Evolutionary conservation across 2,888 invertebrate genomes (phyloP), one percentile per base, ranked within the genome.

Genomic region (Ectemnius lituratus): DNA sequence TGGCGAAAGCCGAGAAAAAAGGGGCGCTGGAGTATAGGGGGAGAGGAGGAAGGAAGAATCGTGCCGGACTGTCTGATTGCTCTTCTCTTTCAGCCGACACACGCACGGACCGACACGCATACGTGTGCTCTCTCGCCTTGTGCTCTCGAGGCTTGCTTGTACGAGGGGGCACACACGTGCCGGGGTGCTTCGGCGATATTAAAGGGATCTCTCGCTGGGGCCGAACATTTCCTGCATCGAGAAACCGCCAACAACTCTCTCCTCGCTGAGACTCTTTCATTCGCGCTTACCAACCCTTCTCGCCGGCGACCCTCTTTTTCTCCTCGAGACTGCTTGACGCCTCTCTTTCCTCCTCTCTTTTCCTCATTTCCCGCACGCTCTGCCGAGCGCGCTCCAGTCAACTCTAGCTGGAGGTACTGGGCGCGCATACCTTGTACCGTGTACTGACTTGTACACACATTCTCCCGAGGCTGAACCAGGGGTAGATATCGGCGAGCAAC

Each of bases 191-290:
- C 76, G 81, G 75, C 73, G 83, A 86, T 88, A 86, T 85, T 86
- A 86, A 85, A 86, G 85, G 87, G 83, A 85, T 87, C 85, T 23
- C 58, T 80, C 79, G 77, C 62, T 75, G 81, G 78, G 76, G 71
- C 63, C 76, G 79, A 79, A 76, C 80, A 73, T 84, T 87, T 86
- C 83, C 85, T 72, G 74, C 67, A 76, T 84, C 79, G 82, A 83
- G 81, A 83, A 89, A 88, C 88, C 88, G 84, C 87, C 83, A 88
- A 89, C 89, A 88, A 88, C 88, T 88, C 87, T 84, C 86, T 87
- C 85, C 68, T 68, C 78, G 67, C 63, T 37, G 13, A 20, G 18
- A 13, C 16, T 61, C 37, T 60, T 46, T 46, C 61, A 13, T 37
- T 47, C 52, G 16, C 13, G 8, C 11, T 20, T n/a, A 27, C 18